Evolutionary conservation across 2,888 invertebrate genomes (phyloP), one percentile per base, ranked within the genome.

Genomic region (Agrotis segetum): DNA sequence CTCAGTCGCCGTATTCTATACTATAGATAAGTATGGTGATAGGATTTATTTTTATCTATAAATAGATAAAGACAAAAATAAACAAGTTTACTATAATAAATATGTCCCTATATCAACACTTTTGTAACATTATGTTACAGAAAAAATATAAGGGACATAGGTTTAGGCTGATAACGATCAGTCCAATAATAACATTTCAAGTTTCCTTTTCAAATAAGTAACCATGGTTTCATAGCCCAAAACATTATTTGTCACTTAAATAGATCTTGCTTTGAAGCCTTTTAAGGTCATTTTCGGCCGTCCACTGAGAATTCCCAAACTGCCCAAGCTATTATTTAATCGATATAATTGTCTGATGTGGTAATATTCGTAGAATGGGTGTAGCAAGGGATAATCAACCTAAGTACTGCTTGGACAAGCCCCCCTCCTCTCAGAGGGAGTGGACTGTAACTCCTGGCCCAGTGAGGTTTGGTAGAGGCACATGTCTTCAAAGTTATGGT

Each of bases 151-250:
- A 52, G 16, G 7, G 7, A 34, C 24, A 24, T 24, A 24, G 9
- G 46, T 64, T 64, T 46, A 21, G 40, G 40, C 52, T 59, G 60
- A 13, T 17, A n/a, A 29, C 29, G 55, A 55, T 29, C 11, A 29
- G 19, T 19, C 46, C 44, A 65, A 17, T 58, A 44, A 62, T 24
- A 56, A 63, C 21, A 72, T 13, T 59, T 74, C 63, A 9, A 1
- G 13, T 49, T 72, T 71, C 50, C 17, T 40, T 59, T 14, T 63
- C 14, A 17, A 44, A 21, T 14, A n/a, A 40, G 16, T 52, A 44
- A 34, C 63, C 34, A 40, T 19, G 29, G 46, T 34, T 47, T n/a
- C 14, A 19, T 34, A 19, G 34, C 3, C 24, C n/a, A 34, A 56
- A n/a, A 56, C 34, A 56, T 56, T 34, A n/a, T 56, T n/a, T 56